Percentiles rank a stretch among this genome's conserved stretches.
These are phyloP conservation scores for Taurulus bubalis DNA, from an alignment of 2,113 vertebrate species.

Conservation along the genomic window DNA sequence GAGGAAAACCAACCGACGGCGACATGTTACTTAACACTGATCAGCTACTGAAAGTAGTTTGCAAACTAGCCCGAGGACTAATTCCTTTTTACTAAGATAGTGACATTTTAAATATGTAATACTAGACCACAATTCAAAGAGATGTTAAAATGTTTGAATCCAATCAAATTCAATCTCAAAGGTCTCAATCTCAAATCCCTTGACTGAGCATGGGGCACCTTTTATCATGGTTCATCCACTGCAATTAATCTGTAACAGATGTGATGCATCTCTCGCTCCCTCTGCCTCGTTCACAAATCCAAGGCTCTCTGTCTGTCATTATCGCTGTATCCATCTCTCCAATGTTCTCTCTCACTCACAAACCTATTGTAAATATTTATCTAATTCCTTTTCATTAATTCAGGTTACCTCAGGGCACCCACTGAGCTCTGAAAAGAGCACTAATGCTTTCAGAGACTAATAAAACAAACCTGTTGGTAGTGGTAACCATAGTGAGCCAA, in stretches of 20 bases:
- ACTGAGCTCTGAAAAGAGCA: conserved; percentile 22
- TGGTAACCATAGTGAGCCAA: neutral
- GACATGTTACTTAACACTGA: neutral
- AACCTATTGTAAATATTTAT: conserved; percentile 48
- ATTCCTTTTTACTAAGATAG: neutral
- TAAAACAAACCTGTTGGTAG: conserved; percentile 26
- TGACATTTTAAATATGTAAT: neutral
- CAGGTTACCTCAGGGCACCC: conserved; percentile 37
- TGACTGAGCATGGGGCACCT: conserved; percentile 48
- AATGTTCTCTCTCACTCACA: conserved; percentile 22
- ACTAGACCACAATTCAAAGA: conserved; percentile 5
- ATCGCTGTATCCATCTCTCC: conserved; percentile 24
- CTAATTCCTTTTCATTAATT: conserved; percentile 48
- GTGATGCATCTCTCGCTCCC: conserved; percentile 24
- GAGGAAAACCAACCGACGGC: neutral
- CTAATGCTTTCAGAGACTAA: conserved; percentile 34
- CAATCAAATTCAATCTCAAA: conserved; percentile 24
- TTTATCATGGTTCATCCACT: conserved; percentile 57
- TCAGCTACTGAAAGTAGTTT: neutral
- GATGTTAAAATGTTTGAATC: neutral
- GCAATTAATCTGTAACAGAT: conserved; percentile 68
- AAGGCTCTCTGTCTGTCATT: conserved; percentile 1
- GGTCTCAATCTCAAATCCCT: conserved; percentile 37
- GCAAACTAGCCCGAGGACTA: neutral
- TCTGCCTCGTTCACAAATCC: conserved; percentile 23